These are phyloP conservation scores for Antennarius maculatus DNA, from an alignment of 2,797 vertebrate species.

Conservation along the genomic window DNA sequence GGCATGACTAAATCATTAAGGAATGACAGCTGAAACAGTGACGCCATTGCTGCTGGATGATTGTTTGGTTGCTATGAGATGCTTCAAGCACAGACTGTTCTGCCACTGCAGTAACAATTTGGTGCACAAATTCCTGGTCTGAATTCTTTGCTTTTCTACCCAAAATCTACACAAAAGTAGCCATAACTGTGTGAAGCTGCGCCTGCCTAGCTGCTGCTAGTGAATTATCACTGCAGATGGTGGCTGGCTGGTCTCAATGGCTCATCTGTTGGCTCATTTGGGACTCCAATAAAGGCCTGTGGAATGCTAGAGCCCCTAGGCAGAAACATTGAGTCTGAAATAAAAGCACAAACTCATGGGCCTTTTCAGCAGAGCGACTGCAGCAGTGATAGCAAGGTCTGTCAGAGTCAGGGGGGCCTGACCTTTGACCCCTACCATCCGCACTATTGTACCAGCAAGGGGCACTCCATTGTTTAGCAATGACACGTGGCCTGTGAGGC, in stretches of 20 bases:
- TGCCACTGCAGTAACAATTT: constrained; percentile 42
- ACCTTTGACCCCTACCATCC: constrained; percentile 79
- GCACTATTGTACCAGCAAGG: constrained; percentile 77
- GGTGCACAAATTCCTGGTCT: constrained; percentile 38
- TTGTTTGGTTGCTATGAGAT: constrained; percentile 82
- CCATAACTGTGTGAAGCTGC: constrained; percentile 62
- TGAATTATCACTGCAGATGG: constrained; percentile 81
- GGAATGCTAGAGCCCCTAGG: constrained; percentile 77
- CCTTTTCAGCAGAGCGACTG: constrained; percentile 70
- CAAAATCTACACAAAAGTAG: constrained; percentile 37
- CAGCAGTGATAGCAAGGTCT: constrained; percentile 68
- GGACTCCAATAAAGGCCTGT: constrained; percentile 74
- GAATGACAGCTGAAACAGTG: constrained; percentile 79
- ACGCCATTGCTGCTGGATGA: constrained; percentile 69
- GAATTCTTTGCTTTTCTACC: constrained; percentile 31
- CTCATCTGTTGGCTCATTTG: constrained; percentile 77
- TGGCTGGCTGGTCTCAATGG: constrained; percentile 78
- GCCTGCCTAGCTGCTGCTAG: constrained; percentile 62
- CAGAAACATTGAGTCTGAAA: constrained; percentile 74
- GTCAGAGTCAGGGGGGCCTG: constrained; percentile 69
- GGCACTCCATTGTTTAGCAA: constrained; percentile 73
- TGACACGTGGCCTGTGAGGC: constrained; percentile 79
- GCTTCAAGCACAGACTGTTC: constrained; percentile 46
- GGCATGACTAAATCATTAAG: constrained; percentile 75
- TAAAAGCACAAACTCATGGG: constrained; percentile 70